A percentile compares a stretch with the other conserved stretches of the same genome.
Evolutionary conservation across 2,888 invertebrate genomes (phyloP).

Genomic region (Coleophora flavipennella): DNA sequence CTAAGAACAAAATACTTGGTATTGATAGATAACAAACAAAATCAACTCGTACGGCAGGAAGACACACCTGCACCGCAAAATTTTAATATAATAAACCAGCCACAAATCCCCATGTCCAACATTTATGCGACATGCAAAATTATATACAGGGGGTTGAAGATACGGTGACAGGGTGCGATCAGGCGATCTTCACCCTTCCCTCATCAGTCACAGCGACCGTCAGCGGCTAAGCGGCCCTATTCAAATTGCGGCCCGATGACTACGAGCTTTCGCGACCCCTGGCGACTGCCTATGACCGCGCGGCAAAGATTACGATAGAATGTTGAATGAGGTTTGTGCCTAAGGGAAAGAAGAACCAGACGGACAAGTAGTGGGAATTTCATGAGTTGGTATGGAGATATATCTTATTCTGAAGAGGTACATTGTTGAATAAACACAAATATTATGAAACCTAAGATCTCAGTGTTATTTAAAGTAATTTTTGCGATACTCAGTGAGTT

Average conservation of each 20-base stretch:
- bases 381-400: too few species aligned
- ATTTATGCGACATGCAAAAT: slow-evolving; percentile 46
- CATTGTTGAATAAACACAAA: too few species aligned
- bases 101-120: slow-evolving; percentile 7
- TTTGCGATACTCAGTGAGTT: too few species aligned
- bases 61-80: slow-evolving; percentile 2
- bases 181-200: slow-evolving; percentile 65
- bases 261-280: slow-evolving; percentile 66
- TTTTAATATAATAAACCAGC: slow-evolving; percentile 10
- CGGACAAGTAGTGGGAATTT: too few species aligned
- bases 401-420: too few species aligned
- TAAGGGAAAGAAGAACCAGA: too few species aligned
- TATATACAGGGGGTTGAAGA: slow-evolving; percentile 35
- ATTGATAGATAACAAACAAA: too few species aligned
- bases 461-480: too few species aligned
- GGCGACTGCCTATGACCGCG: slow-evolving; percentile 45
- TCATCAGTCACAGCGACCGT: slow-evolving; percentile 67
- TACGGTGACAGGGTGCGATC: slow-evolving; percentile 54
- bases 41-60: too few species aligned
- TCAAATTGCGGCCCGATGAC: slow-evolving; percentile 71
- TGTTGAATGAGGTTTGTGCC: not conserved
- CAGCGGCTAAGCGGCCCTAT: slow-evolving; percentile 68
- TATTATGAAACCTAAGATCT: too few species aligned
- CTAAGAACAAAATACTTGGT: too few species aligned
- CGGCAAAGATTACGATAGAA: slow-evolving; percentile 12